phyloP scores from a whole-genome alignment of 2,797 vertebrate species.

The Catamblyrhynchus diadema region DNA sequence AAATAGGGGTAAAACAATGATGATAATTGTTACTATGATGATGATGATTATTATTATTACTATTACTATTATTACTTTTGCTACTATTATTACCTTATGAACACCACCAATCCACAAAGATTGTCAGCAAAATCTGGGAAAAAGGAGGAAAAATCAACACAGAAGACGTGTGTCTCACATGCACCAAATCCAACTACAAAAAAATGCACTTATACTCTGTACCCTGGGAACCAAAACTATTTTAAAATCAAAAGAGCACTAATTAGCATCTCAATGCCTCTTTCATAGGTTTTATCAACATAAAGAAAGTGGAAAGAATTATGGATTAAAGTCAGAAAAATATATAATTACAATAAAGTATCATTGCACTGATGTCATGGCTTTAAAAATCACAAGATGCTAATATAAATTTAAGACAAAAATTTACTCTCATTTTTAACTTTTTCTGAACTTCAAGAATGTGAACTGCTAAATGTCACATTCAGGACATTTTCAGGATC shows the following conservation, averaged over 20 bases:
- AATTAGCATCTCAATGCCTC: not conserved
- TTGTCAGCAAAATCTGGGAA: not conserved
- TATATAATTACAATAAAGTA: not conserved
- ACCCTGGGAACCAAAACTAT: not conserved
- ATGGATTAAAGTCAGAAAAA: not conserved
- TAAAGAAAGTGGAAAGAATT: not conserved
- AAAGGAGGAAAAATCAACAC: not conserved
- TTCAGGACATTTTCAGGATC: not conserved
- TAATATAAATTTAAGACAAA: not conserved
- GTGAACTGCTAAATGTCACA: not conserved
- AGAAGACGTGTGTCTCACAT: rapidly evolving
- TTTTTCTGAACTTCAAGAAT: not conserved
- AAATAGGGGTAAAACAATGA: not conserved
- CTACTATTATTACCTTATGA: not conserved
- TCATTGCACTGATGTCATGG: not conserved
- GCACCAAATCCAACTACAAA: not conserved
- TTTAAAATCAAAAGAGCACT: not conserved
- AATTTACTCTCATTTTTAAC: not conserved
- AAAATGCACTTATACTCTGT: not conserved
- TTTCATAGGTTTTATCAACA: not conserved
- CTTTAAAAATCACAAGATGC: not conserved
- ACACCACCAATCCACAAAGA: not conserved
- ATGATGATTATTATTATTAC: not conserved
- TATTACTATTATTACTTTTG: not conserved
- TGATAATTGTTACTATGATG: not conserved